A percentile compares a stretch with the other conserved stretches of the same genome.
phyloP scores from a whole-genome alignment of 2,888 invertebrate genomes.

The Megamerina dolium region DNA sequence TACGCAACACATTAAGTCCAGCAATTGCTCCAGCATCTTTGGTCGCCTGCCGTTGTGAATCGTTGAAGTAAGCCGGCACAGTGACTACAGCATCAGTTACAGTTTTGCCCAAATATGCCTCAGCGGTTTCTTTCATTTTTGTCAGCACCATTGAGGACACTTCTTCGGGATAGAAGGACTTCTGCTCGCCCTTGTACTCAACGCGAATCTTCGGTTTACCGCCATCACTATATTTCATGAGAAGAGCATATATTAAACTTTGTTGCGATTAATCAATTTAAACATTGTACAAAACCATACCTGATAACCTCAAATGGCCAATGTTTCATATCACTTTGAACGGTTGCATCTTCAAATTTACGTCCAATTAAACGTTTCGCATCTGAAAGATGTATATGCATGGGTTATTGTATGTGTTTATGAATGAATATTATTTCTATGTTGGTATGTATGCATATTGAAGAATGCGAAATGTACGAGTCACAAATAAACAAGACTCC shows the following conservation, averaged over 20 bases:
- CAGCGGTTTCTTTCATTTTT: conserved; percentile 80
- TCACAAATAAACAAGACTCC: too few relatives aligned
- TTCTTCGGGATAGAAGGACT: conserved; percentile 88
- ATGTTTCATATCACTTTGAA: conserved; percentile 90
- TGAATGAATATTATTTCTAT: too few relatives aligned
- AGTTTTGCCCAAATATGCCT: conserved; percentile 62
- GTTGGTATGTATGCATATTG: too few relatives aligned
- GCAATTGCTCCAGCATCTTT: conserved; percentile 80
- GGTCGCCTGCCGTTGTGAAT: conserved; percentile 69
- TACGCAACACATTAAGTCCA: conserved; percentile 83
- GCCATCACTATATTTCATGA: too few relatives aligned
- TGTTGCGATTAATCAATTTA: too few relatives aligned
- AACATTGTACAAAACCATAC: too few relatives aligned
- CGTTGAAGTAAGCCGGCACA: conserved; percentile 76
- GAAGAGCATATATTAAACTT: too few relatives aligned
- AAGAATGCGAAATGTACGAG: too few relatives aligned
- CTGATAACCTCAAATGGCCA: conserved; percentile 90
- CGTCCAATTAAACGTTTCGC: conserved; percentile 93
- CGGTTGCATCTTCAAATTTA: conserved; percentile 78
- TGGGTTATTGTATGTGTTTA: too few relatives aligned
- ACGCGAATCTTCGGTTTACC: conserved; percentile 79
- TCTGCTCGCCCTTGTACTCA: conserved; percentile 81
- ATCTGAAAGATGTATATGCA: conserved; percentile 55
- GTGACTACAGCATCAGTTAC: conserved; percentile 73
- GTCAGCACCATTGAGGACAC: conserved; percentile 88